A percentile compares a stretch with the other conserved stretches of the same genome.
Evolutionary conservation across 1,140 invertebrate species (phyloP).

Genomic region (Cecropterus lyciades): DNA sequence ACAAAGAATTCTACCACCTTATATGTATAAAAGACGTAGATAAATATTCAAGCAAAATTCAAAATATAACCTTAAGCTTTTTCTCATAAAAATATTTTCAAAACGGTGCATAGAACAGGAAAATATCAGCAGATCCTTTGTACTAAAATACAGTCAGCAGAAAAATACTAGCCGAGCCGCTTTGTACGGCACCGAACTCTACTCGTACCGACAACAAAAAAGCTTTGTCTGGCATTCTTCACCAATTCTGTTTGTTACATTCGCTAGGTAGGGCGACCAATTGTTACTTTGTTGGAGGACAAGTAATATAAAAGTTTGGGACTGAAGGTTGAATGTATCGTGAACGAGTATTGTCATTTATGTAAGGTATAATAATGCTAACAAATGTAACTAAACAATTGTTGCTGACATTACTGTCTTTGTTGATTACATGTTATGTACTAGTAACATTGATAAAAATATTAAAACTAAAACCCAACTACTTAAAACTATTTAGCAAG

Average conservation of each 20-base stretch:
- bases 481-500: no score
- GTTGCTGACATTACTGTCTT: no score
- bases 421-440: no score
- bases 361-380: no score
- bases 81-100: slow-evolving; percentile 9
- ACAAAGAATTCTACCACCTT: no score
- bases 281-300: not conserved
- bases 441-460: no score
- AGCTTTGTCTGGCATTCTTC: slow-evolving; percentile 27
- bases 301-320: not conserved
- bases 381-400: no score
- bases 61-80: no score
- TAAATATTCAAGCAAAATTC: no score
- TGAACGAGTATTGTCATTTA: not conserved
- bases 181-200: slow-evolving; percentile 17
- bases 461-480: no score
- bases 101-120: slow-evolving; percentile 4
- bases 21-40: no score
- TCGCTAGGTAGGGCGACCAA: slow-evolving; percentile 18
- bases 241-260: slow-evolving; percentile 35
- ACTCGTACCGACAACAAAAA: slow-evolving; percentile 29
- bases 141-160: slow-evolving; percentile 22
- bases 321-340: not conserved
- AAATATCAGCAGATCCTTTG: slow-evolving; percentile 19
- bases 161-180: slow-evolving; percentile 25